Evolutionary conservation across 2,797 vertebrate species (phyloP).

Genomic region (Helostoma temminkii): DNA sequence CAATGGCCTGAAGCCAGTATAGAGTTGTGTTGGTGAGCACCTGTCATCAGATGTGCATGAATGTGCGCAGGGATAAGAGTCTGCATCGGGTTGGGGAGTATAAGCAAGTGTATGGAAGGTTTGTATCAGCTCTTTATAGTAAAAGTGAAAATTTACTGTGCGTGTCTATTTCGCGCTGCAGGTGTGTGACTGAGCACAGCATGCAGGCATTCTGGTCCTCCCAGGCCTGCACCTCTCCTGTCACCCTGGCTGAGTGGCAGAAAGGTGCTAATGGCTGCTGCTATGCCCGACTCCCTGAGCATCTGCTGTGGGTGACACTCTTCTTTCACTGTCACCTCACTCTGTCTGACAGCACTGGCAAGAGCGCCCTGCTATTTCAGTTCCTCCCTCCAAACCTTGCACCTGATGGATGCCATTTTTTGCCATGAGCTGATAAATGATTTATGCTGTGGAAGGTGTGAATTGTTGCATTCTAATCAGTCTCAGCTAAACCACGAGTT

Average conservation of each 20-base stretch:
- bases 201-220: slow-evolving; percentile 59
- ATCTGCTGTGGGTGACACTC: slow-evolving; percentile 85
- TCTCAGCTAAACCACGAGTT: slow-evolving; percentile 32
- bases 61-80: slow-evolving; percentile 37
- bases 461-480: slow-evolving; percentile 63
- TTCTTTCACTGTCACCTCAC: slow-evolving; percentile 77
- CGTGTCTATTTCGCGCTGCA: slow-evolving; percentile 46
- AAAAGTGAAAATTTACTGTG: slow-evolving; percentile 66
- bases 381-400: slow-evolving; percentile 62
- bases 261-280: slow-evolving; percentile 86
- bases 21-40: slow-evolving; percentile 53
- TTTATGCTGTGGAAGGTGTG: slow-evolving; percentile 64
- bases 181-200: slow-evolving; percentile 62
- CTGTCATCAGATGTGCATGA: slow-evolving; percentile 54
- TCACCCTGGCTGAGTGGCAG: slow-evolving; percentile 81
- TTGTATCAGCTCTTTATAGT: slow-evolving; percentile 43
- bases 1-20: slow-evolving; percentile 71
- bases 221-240: slow-evolving; percentile 75
- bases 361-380: slow-evolving; percentile 69
- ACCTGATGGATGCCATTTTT: slow-evolving; percentile 71
- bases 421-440: slow-evolving; percentile 68
- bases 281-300: slow-evolving; percentile 79
- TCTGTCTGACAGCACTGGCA: slow-evolving; percentile 72
- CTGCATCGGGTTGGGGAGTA: slow-evolving; percentile 28
- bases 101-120: slow-evolving; percentile 26